Evolutionary conservation across 2,113 vertebrate genomes (phyloP), one percentile per base, ranked within the genome.

Genomic region (Phyllopteryx taeniolatus): DNA sequence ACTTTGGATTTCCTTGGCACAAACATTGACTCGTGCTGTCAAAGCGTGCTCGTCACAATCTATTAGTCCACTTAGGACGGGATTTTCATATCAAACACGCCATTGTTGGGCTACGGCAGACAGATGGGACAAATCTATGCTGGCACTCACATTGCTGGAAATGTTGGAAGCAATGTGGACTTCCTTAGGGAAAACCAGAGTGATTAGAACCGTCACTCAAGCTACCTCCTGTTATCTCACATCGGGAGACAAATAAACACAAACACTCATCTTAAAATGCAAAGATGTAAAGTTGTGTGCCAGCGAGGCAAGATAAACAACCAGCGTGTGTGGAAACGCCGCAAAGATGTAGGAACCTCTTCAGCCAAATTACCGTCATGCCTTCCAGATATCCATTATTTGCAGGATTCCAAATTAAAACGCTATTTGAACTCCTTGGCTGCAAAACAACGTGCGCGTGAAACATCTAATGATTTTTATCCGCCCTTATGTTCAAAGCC

Each of bases 121-220:
- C 82, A 82, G 83, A 88, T 84, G 87, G 82, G 79, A 80, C 78
- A 86, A 87, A 90, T 85, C 73, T 80, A 74, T 73, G 70, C 70
- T 79, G 81, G 79, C 79, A 68, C 70, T 72, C 61, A 1, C 11
- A 22, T 33, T 69, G 74, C 31, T 4, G 42, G 22, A 39, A 76
- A 83, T 81, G 73, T 86, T 73, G 65, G 49, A 77, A 81, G 76
- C 80, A 75, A 85, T 79, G 75, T 49, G 10, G 64, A 49, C 67
- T 75, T 79, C 69, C 79, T 85, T 75, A 71, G 85, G 78, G 70
- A 66, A 76, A 78, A 80, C 60, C 68, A 53, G 72, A 83, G 44
- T 56, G 8, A 67, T 44, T 62, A 72, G 22, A 65, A 65, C 39
- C 22, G 62, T 6, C 61, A n/a, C 35, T 42, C 61, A 57, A 56